Base-by-base conservation (phyloP, 1,140 invertebrate genomes). In the Lordiphosa mommai region DNA sequence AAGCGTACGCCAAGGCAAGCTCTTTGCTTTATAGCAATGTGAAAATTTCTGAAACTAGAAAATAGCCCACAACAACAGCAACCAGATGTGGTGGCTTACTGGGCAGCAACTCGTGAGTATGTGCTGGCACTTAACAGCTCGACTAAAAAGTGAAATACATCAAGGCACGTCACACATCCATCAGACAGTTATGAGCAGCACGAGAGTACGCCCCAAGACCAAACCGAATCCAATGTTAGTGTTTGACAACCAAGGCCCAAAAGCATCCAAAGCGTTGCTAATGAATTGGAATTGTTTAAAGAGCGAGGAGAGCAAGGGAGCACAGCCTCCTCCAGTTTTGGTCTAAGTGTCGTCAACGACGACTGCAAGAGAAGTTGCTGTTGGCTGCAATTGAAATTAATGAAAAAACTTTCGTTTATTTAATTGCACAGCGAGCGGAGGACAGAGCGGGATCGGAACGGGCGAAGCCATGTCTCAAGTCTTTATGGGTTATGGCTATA, bases 131-230 rank as follows among this genome's bases (percentile, higher is more conserved):
- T 80, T 82, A 76, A 76, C 76, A 80, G 68, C 66, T 76, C 4
- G 17, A 8, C 52, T 43, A 44, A 9, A 76, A 80, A 82, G 76
- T 80, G 76, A 80, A 80, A 80, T 80, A 80, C 76, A 80, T 80
- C 76, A 80, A 80, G 79, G 76, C 76, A 80, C 71, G 76, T 80
- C 76, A 80, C 76, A 80, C 76, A 80, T 82, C 76, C 76, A 80
- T 80, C 71, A 80, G 76, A 71, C 76, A 84, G 82, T 67, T 80
- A 80, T 80, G 76, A 80, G 71, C 76, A 76, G 66, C 77, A 84
- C 76, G 74, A 80, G 74, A 80, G 74, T 76, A 80, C 74, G 71
- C 74, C 76, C 71, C 71, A 68, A 23, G 52, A 55, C 43, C 71
- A 43, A 30, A 61, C 43, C 57, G 27, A 46, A 38, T 32, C 55